These are phyloP conservation scores for Paracanthobrama guichenoti DNA, from an alignment of 2,113 vertebrate genomes.

Conservation along the genomic window DNA sequence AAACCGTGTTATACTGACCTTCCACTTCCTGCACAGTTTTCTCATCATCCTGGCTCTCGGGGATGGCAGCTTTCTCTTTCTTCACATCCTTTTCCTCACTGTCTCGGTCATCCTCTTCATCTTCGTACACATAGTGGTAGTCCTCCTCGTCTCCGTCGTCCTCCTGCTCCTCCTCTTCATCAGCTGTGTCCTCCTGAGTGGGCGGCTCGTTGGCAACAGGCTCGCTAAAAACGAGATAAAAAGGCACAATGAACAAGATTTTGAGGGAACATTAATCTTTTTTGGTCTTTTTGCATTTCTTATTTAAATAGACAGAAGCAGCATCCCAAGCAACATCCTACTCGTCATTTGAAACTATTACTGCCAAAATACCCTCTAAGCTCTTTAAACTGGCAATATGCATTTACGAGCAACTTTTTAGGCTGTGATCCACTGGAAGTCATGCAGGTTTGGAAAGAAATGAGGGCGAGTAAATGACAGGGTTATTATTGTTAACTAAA, in stretches of 20 bases:
- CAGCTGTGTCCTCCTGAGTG: constrained; percentile 78
- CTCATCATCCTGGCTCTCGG: constrained; percentile 75
- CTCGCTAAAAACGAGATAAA: constrained; percentile 70
- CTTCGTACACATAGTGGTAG: constrained; percentile 82
- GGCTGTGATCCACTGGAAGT: background rate
- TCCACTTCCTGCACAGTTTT: constrained; percentile 84
- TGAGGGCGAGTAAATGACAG: background rate
- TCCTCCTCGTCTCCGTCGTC: constrained; percentile 77
- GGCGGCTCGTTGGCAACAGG: constrained; percentile 79
- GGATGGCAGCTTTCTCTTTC: constrained; percentile 74
- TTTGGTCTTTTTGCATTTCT: background rate
- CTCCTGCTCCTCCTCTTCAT: constrained; percentile 65
- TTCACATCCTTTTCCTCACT: constrained; percentile 82
- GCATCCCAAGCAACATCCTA: background rate
- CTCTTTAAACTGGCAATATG: background rate
- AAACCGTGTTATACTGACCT: constrained; percentile 76
- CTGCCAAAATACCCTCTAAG: background rate
- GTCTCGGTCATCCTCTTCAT: constrained; percentile 81
- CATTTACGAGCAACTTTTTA: background rate
- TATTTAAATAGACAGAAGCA: background rate
- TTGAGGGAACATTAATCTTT: background rate
- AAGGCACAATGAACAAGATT: background rate
- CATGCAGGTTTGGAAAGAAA: background rate
- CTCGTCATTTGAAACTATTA: background rate
- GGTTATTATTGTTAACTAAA: background rate